Evolutionary conservation across 1,140 invertebrate species (phyloP), one percentile per base, ranked within the genome.

Genomic region (Drosophila grimshawi): DNA sequence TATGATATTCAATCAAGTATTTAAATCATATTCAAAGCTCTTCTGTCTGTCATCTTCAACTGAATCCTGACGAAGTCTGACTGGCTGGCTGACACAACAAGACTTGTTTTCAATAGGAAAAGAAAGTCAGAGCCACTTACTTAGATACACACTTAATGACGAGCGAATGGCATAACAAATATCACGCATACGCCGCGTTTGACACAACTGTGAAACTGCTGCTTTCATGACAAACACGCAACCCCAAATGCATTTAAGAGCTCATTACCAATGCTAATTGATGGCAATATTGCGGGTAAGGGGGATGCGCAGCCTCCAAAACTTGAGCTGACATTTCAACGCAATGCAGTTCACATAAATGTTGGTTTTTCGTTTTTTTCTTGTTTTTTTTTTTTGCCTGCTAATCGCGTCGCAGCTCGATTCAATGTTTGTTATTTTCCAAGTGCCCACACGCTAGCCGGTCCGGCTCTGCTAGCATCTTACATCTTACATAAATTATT

Each of bases 191-290:
- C 74, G 83, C 76, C 65, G 65, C 72, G 45, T 76, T 72, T 56
- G 52, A 62, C 49, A 68, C 51, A 43, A 29, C 39, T 56, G 41
- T 70, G 48, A 60, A 75, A 62, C 69, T n/a, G 39, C 39, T 43
- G 74, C 85, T 89, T 85, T 89, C 85, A 19, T 19, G 61, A 88
- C 85, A 88, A 85, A 88, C 73, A 88, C 66, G 53, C 63, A 65
- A 11, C 39, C 55, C 32, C 52, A 52, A 80, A 78, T 85, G 72
- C 77, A 80, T 80, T 88, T 88, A 88, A 88, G 89, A 88, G 68
- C 85, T 80, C 85, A 88, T 88, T 88, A 88, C 77, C 55, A 86
- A 89, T 88, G 85, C 80, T 88, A 88, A 88, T 89, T 89, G 78
- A 74, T 80, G 39, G 32, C 33, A 59, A 30, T 62, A 43, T 19